Base-by-base conservation (phyloP, 2,113 vertebrate genomes). In the Machaerirhynchus nigripectus region DNA sequence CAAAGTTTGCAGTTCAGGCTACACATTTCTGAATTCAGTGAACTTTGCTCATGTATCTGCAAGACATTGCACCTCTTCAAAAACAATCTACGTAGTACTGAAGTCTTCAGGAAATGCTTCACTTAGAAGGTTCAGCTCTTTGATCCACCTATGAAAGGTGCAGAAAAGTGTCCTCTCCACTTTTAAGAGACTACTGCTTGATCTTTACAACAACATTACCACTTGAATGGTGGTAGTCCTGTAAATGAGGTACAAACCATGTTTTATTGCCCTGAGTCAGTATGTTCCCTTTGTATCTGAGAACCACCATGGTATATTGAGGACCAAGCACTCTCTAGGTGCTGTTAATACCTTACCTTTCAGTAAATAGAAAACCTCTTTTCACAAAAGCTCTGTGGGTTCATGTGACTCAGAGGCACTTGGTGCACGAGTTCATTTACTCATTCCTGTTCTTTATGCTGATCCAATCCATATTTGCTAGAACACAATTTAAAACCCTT, bases 291-390 rank as follows among this genome's bases (percentile, higher is more conserved):
- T 15, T 44, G 7, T 27, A 21, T 28, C 16, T 50, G 26, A 76
- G 7, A 49, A 9, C 5, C 20, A 55, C 11, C 5, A 4, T 4
- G 3, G 2, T 33, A 21, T 49, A 42, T 0, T 49, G 39, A 63
- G 44, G 8, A 55, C 40, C 23, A 70, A n/a, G 30, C 11, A 49
- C 6, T 31, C 7, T 0, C 0, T 16, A 53, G 68, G 15, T 23
- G 40, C 6, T 4, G 15, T 69, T 71, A 59, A 44, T 30, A 7
- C 10, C 10, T 76, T 49, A 10, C 14, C 6, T 68, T 84, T 15
- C 26, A 39, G 47, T 4, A 80, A 46, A 22, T 0, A 88, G 24
- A 49, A 70, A 42, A 71, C 3, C 3, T 42, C 10, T 57, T 50
- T 53, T 86, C 46, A 57, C 3, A 46, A 30, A 33, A 15, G 9